Conservation (phyloP, 2,113 vertebrate species). For the Mus spicilegus region DNA sequence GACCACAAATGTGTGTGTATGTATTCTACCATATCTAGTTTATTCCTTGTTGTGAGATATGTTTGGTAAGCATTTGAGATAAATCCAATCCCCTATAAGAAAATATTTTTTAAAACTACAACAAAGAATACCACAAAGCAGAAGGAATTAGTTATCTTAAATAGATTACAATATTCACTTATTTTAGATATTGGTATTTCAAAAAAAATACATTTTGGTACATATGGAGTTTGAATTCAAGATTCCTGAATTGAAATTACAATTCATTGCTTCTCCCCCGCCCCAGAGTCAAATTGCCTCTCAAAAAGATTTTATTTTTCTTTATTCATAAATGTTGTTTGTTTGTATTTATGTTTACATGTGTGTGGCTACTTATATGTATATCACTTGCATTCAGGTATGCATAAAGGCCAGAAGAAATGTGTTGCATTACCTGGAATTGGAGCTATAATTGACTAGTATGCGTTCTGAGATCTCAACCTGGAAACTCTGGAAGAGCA, state of each 20-base stretch:
- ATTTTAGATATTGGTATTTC: conserved; percentile 4
- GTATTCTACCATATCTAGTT: background rate
- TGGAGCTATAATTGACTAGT: background rate
- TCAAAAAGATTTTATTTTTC: background rate
- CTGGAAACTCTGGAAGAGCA: background rate
- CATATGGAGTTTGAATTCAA: conserved; percentile 10
- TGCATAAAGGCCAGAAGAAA: background rate
- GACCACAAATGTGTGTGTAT: background rate
- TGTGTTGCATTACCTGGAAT: background rate
- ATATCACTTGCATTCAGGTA: background rate
- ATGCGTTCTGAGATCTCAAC: background rate
- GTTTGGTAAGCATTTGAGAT: background rate
- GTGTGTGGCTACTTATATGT: background rate
- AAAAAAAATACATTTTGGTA: background rate
- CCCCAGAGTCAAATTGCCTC: background rate
- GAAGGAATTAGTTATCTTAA: background rate
- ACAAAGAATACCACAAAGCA: background rate
- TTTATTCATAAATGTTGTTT: background rate
- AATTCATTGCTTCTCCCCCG: conserved; percentile 25
- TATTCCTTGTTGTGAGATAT: background rate
- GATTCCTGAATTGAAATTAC: background rate
- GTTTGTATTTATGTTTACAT: background rate
- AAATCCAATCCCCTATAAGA: background rate
- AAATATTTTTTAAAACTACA: background rate
- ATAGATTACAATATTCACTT: background rate